A percentile compares a stretch with the other conserved stretches of the same genome.
phyloP scores from a whole-genome alignment of 1,140 invertebrate species.

The Forficula auricularia region DNA sequence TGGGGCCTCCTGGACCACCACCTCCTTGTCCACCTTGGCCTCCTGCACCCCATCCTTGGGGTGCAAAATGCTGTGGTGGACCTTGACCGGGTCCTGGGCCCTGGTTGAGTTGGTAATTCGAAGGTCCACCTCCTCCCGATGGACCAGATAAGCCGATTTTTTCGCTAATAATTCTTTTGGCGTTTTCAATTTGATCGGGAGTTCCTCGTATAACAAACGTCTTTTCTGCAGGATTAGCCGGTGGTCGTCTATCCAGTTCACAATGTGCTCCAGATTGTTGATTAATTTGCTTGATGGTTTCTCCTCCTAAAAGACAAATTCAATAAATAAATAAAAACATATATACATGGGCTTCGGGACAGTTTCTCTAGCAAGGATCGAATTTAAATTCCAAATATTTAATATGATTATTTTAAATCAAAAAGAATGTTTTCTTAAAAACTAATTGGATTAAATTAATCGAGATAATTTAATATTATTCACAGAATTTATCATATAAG shows the following conservation, averaged over 20 bases:
- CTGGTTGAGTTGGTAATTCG: constrained; percentile 13
- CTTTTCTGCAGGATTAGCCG: constrained; percentile 61
- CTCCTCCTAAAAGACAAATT: constrained; percentile 41
- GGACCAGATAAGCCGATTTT: constrained; percentile 60
- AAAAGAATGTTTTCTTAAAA: no score
- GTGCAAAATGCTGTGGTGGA: constrained; percentile 26
- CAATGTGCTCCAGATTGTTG: constrained; percentile 79
- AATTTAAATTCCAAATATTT: no score
- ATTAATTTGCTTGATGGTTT: constrained; percentile 86
- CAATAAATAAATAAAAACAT: no score
- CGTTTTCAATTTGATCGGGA: constrained; percentile 84
- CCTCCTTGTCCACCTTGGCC: constrained; percentile 17
- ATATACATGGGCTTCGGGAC: no score
- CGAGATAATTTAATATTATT: no score
- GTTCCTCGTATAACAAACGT: constrained; percentile 79
- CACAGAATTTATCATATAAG: no score
- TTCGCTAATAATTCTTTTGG: constrained; percentile 83
- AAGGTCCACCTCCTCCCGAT: constrained; percentile 11
- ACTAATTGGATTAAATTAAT: no score
- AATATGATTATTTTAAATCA: no score
- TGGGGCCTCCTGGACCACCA: constrained; percentile 16
- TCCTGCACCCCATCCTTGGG: constrained; percentile 30
- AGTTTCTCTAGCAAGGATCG: no score
- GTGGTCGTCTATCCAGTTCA: constrained; percentile 59
- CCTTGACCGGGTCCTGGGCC: constrained; percentile 16